phyloP scores from a whole-genome alignment of 2,113 vertebrate species.

The Tringa solitaria region DNA sequence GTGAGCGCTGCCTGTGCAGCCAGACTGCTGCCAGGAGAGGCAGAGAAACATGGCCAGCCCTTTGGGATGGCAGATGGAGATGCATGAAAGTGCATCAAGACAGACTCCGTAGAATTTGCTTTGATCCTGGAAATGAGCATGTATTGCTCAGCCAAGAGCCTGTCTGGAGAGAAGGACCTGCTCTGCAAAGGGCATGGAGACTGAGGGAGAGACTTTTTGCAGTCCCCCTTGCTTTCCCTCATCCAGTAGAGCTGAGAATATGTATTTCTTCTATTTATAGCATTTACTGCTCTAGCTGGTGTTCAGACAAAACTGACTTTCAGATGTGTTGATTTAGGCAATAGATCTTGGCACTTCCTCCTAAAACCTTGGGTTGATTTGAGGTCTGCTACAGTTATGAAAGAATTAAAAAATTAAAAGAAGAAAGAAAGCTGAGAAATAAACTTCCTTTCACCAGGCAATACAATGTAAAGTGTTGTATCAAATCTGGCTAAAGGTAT shows the following conservation, averaged over 20 bases:
- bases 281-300: background rate
- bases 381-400: background rate
- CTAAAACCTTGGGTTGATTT: background rate
- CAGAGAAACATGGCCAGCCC: background rate
- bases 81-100: background rate
- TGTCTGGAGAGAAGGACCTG: background rate
- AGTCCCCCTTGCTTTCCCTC: background rate
- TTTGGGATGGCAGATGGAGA: background rate
- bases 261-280: background rate
- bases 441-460: background rate
- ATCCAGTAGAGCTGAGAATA: background rate
- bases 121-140: background rate
- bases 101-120: background rate
- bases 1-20: background rate
- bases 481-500: background rate
- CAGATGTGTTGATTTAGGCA: background rate
- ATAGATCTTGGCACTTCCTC: background rate
- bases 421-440: background rate
- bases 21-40: rapidly evolving
- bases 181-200: background rate
- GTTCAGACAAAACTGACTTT: background rate
- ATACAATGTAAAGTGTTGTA: background rate
- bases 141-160: background rate
- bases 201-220: background rate
- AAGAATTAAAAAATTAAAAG: background rate